Evolutionary conservation across 1,140 invertebrate genomes (phyloP).

Genomic region (Dufourea novaeangliae): DNA sequence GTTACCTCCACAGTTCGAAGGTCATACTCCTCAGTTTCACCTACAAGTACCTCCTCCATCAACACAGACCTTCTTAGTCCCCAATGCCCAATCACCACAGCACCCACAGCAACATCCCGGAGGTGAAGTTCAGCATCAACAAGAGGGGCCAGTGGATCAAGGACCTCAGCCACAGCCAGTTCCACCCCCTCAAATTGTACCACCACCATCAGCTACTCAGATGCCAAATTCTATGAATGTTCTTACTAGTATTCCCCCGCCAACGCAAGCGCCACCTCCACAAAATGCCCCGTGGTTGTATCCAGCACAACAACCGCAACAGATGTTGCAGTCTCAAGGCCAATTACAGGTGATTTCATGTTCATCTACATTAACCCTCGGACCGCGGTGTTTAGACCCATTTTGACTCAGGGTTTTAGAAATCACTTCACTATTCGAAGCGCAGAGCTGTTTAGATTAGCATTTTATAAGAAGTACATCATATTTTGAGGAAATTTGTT

Average conservation of each 20-base stretch:
- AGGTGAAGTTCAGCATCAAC: constrained; percentile 71
- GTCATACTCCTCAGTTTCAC: constrained; percentile 73
- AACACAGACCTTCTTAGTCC: constrained; percentile 75
- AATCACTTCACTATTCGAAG: too few relatives aligned
- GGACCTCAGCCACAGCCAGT: constrained; percentile 75
- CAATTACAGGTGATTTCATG: constrained; percentile 70
- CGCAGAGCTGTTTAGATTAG: too few relatives aligned
- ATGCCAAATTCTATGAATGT: constrained; percentile 78
- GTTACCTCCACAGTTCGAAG: constrained; percentile 73
- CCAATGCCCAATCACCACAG: constrained; percentile 69
- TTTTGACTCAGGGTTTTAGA: too few relatives aligned
- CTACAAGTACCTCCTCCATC: constrained; percentile 73
- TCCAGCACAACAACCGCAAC: constrained; percentile 72
- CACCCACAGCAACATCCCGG: constrained; percentile 68
- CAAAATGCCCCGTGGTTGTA: constrained; percentile 78
- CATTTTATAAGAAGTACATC: too few relatives aligned
- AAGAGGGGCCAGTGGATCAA: constrained; percentile 73
- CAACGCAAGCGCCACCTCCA: constrained; percentile 73
- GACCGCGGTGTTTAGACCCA: too few relatives aligned
- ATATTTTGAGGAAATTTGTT: too few relatives aligned
- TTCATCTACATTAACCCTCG: background rate
- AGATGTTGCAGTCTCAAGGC: constrained; percentile 69
- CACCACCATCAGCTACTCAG: constrained; percentile 74
- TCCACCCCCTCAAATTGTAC: constrained; percentile 79
- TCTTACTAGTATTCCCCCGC: constrained; percentile 78